Percentiles rank a stretch among this genome's conserved stretches.
Conservation (phyloP, 1,140 invertebrate genomes). For the Hypsibius dujardini region DNA sequence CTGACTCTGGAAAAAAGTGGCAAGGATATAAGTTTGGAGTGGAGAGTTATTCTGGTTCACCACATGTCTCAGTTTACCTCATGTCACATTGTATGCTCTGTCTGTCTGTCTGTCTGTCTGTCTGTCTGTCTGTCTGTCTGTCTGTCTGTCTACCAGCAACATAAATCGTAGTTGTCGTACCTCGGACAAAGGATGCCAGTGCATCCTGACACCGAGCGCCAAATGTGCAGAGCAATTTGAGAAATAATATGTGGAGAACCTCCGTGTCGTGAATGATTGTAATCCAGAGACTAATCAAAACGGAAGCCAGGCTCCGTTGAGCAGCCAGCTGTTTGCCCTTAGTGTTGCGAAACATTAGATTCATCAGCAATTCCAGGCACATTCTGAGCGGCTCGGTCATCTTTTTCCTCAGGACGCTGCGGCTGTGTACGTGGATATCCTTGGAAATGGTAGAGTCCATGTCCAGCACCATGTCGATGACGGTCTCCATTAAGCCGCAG, state of each 20-base stretch:
- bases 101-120: too few species aligned
- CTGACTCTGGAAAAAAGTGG: conserved; percentile 14
- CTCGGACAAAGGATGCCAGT: conserved; percentile 7
- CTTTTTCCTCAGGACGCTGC: background rate
- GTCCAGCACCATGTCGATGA: conserved; percentile 10
- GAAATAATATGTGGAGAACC: background rate
- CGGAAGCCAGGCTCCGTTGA: background rate
- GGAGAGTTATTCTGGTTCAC: too few species aligned
- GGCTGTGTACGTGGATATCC: background rate
- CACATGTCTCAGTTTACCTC: too few species aligned
- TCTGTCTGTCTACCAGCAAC: too few species aligned
- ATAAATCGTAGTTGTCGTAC: background rate
- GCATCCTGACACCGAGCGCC: conserved; percentile 6
- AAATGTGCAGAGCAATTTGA: background rate
- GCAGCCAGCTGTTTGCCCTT: background rate
- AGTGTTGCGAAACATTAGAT: background rate
- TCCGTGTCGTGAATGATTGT: background rate
- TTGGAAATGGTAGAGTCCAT: conserved; percentile 14
- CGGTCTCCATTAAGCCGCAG: conserved; percentile 1
- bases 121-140: too few species aligned
- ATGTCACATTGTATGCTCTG: too few species aligned
- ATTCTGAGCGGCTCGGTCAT: conserved; percentile 10
- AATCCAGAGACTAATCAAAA: conserved; percentile 10
- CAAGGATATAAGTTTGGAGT: too few species aligned
- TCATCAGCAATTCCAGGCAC: conserved; percentile 15